Base-by-base conservation (phyloP, 2,113 vertebrate genomes). In the Brachirus orientalis region DNA sequence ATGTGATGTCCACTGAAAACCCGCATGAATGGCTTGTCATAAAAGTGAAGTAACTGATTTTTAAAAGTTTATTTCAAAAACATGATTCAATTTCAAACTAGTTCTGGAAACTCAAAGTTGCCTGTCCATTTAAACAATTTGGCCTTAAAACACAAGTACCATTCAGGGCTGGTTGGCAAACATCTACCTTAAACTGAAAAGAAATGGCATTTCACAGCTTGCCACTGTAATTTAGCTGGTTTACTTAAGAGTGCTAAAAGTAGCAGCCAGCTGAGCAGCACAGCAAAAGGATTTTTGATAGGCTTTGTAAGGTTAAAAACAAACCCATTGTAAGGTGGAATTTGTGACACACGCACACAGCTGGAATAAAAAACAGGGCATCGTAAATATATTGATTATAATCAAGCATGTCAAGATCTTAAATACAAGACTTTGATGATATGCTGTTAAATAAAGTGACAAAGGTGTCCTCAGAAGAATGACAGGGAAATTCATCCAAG, bases 161-260 rank as follows among this genome's bases (percentile, higher is more conserved):
- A 12, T 58, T 57, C 50, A 51, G 59, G 51, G 10, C n/a, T 41
- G 28, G 36, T 58, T 14, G 48, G n/a, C 16, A 59, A 57, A 59
- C 48, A 77, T 51, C 18, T 44, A 35, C 48, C 18, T 65, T 33
- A 69, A 77, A 72, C 56, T 35, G 33, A 22, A 69, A 40, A 51
- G 36, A 72, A 72, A 63, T 65, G 50, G 20, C 58, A 65, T 82
- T 84, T 68, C 52, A 60, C 67, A 69, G 59, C 65, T 63, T 53
- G 74, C 28, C 59, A 76, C 47, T 28, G 74, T 71, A 14, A 75
- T 80, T 82, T 47, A 67, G 58, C 43, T 41, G 63, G 69, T 77
- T 78, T 72, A 73, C 70, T 47, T 40, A 75, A 64, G 45, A 82
- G 53, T 51, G 64, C 46, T 59, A 65, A 76, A 83, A 83, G 35